These are phyloP conservation scores for Helicoverpa armigera DNA, from an alignment of 1,140 invertebrate species.

Conservation along the genomic window DNA sequence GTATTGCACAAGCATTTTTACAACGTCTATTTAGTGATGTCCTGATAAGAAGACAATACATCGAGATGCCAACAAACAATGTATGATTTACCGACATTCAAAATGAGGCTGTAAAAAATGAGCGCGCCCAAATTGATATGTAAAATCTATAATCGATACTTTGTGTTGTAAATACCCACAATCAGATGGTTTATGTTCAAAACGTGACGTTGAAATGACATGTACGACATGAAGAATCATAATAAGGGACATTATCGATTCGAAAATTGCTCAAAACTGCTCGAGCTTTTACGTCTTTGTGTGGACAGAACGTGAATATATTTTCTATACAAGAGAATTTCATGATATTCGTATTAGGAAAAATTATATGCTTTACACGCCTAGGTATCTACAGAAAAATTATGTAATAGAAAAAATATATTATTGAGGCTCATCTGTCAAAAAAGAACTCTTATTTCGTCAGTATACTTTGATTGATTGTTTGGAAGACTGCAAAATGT, in stretches of 20 bases:
- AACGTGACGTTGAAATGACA: slow-evolving; percentile 58
- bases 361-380: not conserved
- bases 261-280: slow-evolving; percentile 22
- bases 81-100: not conserved
- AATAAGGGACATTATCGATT: slow-evolving; percentile 50
- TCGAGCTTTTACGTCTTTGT: slow-evolving; percentile 34
- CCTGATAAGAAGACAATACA: slow-evolving; percentile 12
- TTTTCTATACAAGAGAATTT: not conserved
- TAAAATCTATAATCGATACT: slow-evolving; percentile 44
- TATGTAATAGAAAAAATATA: too few relatives aligned
- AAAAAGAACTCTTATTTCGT: too few relatives aligned
- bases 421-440: too few relatives aligned
- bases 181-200: slow-evolving; percentile 53
- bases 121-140: slow-evolving; percentile 23
- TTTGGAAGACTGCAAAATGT: too few relatives aligned
- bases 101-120: not conserved
- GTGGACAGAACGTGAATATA: not conserved
- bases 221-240: slow-evolving; percentile 52
- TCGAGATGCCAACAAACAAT: not conserved
- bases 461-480: too few relatives aligned
- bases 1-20: slow-evolving; percentile 8
- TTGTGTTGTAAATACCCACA: slow-evolving; percentile 45
- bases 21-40: not conserved
- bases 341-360: not conserved
- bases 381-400: too few relatives aligned